phyloP scores from a whole-genome alignment of 35 echinoderm and acorn worm species.

The Heliocidaris erythrogramma region DNA sequence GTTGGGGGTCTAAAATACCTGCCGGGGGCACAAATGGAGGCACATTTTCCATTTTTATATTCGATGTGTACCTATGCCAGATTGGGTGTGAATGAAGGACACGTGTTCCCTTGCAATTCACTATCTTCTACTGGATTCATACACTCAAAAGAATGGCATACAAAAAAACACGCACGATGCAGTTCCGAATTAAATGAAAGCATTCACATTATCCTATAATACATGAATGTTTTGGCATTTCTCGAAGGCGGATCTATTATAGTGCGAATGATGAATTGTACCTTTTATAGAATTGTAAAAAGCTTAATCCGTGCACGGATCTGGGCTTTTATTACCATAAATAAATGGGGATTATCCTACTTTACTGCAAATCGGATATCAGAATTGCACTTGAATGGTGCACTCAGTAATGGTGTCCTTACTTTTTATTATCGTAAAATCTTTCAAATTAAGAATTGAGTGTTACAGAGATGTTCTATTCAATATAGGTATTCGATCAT shows the following conservation, averaged over 20 bases:
- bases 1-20: no score
- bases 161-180: no score
- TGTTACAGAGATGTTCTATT: background rate
- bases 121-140: no score
- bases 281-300: background rate
- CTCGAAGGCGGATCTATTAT: background rate
- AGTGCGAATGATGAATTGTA: background rate
- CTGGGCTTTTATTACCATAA: background rate
- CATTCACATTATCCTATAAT: background rate
- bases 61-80: no score
- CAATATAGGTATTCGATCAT: background rate
- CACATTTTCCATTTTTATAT: no score
- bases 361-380: background rate
- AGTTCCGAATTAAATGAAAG: no score
- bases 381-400: background rate
- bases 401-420: background rate
- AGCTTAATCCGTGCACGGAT: background rate
- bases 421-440: background rate
- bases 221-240: background rate
- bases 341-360: background rate
- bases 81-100: no score
- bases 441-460: background rate
- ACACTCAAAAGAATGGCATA: no score
- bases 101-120: no score
- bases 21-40: no score